Percentiles rank a stretch among this genome's conserved stretches.
Evolutionary conservation across 2,888 invertebrate genomes (phyloP).

Genomic region (Thymelicus lineola): DNA sequence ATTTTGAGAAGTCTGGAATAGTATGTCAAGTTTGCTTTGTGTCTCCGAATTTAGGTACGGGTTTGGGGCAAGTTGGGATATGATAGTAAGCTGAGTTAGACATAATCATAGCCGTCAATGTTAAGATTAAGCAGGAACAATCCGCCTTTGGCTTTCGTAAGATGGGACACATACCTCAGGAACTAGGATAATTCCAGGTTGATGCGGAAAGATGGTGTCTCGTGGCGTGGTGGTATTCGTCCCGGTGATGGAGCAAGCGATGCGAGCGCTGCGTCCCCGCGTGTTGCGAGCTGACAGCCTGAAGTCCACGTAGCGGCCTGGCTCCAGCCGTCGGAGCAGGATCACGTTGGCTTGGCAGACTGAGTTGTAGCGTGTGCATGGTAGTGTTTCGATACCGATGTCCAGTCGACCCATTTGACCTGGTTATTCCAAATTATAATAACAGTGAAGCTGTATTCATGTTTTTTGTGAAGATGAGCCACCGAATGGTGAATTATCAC

Average conservation of each 20-base stretch:
- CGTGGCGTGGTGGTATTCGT: slow-evolving; percentile 94
- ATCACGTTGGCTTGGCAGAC: slow-evolving; percentile 96
- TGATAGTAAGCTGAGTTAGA: no score
- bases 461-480: no score
- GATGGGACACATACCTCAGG: slow-evolving; percentile 85
- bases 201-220: slow-evolving; percentile 92
- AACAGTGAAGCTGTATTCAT: no score
- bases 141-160: no score
- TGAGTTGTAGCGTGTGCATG: slow-evolving; percentile 94
- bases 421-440: slow-evolving; percentile 41
- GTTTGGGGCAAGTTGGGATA: no score
- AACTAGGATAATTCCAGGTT: slow-evolving; percentile 90
- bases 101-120: no score
- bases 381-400: slow-evolving; percentile 91
- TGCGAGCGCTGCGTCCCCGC: slow-evolving; percentile 90
- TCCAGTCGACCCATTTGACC: slow-evolving; percentile 90
- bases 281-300: slow-evolving; percentile 90
- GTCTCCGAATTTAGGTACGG: no score
- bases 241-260: slow-evolving; percentile 92
- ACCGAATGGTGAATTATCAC: no score
- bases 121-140: no score
- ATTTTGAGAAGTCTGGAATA: no score
- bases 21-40: no score
- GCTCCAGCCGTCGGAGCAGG: slow-evolving; percentile 90
- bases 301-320: slow-evolving; percentile 94